Evolutionary conservation across 2,888 invertebrate species (phyloP).

Genomic region (Bimastos eiseni): DNA sequence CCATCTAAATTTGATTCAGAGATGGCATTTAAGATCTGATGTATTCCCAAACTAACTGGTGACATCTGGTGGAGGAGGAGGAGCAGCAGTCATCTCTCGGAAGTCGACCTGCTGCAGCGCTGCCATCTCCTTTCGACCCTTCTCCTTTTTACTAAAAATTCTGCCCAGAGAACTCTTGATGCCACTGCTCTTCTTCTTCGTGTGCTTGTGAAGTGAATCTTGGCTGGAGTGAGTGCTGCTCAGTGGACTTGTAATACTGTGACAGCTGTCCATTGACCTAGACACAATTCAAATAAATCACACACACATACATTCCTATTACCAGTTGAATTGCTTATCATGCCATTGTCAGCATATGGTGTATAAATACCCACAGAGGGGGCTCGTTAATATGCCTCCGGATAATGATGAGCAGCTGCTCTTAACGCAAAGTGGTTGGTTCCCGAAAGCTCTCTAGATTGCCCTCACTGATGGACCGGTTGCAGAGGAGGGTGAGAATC

Average conservation of each 20-base stretch:
- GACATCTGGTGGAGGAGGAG: slow-evolving; percentile 21
- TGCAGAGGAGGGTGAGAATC: too few relatives aligned
- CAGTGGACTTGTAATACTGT: slow-evolving; percentile 55
- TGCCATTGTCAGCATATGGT: neutral
- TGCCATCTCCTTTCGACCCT: slow-evolving; percentile 14
- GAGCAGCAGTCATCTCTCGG: neutral
- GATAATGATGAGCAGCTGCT: too few relatives aligned
- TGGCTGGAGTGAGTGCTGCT: slow-evolving; percentile 82
- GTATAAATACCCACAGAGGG: neutral
- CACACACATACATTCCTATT: neutral
- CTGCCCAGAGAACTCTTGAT: slow-evolving; percentile 93
- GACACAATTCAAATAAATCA: slow-evolving; percentile 31
- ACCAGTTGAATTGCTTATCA: neutral
- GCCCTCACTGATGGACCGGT: too few relatives aligned
- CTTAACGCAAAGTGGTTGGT: too few relatives aligned
- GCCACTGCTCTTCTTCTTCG: slow-evolving; percentile 74
- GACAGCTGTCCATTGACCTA: slow-evolving; percentile 59
- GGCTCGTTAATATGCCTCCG: too few relatives aligned
- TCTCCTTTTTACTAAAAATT: slow-evolving; percentile 86
- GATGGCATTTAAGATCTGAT: neutral
- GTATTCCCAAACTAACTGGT: neutral
- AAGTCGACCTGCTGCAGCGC: neutral
- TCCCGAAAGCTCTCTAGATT: too few relatives aligned
- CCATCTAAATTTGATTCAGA: neutral
- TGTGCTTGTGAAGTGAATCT: slow-evolving; percentile 76